These are phyloP conservation scores for Ceratina calcarata DNA, from an alignment of 1,140 invertebrate species.

Conservation along the genomic window DNA sequence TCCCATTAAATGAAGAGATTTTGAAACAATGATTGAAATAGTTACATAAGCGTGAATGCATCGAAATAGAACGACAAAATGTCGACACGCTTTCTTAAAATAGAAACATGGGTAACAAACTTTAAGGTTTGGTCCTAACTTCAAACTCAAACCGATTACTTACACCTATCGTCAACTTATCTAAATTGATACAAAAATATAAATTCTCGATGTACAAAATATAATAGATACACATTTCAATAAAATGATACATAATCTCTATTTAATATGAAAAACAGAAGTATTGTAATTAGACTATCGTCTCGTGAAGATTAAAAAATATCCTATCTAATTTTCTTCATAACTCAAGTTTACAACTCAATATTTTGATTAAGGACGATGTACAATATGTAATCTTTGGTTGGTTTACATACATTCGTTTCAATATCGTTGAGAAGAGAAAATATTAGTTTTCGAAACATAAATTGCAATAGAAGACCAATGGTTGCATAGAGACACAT, in stretches of 20 bases:
- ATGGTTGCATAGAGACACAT: background rate
- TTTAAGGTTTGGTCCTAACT: constrained; percentile 6
- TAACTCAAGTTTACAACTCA: constrained; percentile 23
- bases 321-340: background rate
- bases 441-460: constrained; percentile 18
- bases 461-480: constrained; percentile 3
- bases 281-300: background rate
- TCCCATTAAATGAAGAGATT: constrained; percentile 1
- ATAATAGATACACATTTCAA: background rate
- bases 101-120: constrained; percentile 3
- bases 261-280: background rate
- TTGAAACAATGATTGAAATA: background rate
- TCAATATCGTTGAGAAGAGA: constrained; percentile 2
- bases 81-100: background rate
- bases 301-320: constrained; percentile 1
- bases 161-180: background rate
- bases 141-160: constrained; percentile 19
- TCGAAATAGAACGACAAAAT: background rate
- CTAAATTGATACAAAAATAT: constrained; percentile 30
- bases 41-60: background rate
- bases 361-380: background rate
- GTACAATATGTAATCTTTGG: constrained; percentile 33
- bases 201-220: background rate
- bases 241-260: background rate
- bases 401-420: constrained; percentile 4